These are phyloP conservation scores for Desmodus rotundus DNA, from an alignment of 2,113 vertebrate genomes.

Conservation along the genomic window DNA sequence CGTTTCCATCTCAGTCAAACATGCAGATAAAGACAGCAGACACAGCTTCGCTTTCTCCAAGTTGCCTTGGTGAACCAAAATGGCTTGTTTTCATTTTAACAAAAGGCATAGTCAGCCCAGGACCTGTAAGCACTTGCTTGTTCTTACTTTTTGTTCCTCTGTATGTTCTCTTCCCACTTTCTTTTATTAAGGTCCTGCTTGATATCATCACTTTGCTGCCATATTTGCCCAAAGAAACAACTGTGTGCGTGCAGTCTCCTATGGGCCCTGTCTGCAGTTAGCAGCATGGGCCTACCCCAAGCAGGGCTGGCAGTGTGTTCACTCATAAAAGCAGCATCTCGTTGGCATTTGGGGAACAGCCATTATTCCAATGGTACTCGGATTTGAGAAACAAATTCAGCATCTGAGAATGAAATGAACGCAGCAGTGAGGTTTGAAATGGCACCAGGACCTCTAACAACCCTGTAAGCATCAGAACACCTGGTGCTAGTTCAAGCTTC, in stretches of 20 bases:
- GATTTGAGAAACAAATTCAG: conserved; percentile 63
- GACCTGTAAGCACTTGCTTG: neutral
- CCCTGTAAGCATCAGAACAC: neutral
- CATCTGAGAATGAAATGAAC: conserved; percentile 32
- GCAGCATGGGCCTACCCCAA: conserved; percentile 46
- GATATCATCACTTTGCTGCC: conserved; percentile 73
- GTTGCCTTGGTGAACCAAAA: conserved; percentile 34
- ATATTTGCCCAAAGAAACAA: conserved; percentile 70
- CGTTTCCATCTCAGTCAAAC: neutral
- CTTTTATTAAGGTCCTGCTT: conserved; percentile 56
- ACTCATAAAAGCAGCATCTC: conserved; percentile 64
- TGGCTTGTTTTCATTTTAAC: neutral
- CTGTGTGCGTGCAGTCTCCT: conserved; percentile 57
- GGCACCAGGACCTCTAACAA: neutral
- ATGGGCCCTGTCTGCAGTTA: conserved; percentile 52
- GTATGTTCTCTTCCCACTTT: conserved; percentile 43
- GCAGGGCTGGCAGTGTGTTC: neutral
- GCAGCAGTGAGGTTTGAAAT: neutral
- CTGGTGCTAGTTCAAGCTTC: neutral
- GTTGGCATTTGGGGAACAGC: conserved; percentile 46
- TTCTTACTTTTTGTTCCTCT: conserved; percentile 3
- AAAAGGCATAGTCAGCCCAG: neutral
- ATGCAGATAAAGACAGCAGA: conserved; percentile 19
- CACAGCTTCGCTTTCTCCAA: conserved; percentile 26
- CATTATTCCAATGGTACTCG: neutral